Evolutionary conservation across 2,888 invertebrate genomes (phyloP).

Genomic region (Lasioglossum oenotherae): DNA sequence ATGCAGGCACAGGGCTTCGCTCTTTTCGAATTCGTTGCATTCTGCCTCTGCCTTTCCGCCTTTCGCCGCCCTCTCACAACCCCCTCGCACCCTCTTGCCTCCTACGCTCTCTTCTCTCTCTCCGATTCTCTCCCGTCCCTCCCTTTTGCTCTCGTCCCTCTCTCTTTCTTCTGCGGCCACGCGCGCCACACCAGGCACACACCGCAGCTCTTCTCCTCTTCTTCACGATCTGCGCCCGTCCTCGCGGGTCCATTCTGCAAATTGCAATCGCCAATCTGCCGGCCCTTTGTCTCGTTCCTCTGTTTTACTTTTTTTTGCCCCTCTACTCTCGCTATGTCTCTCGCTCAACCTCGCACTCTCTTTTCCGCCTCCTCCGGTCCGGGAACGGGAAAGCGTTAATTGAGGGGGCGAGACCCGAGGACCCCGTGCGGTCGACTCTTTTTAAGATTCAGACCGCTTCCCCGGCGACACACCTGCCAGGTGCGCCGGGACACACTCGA

Average conservation of each 20-base stretch:
- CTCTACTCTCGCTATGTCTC: neutral
- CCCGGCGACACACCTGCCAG: neutral
- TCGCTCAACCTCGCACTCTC: neutral
- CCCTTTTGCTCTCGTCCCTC: constrained; percentile 48
- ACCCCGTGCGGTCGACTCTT: constrained; percentile 27
- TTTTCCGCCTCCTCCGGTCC: constrained; percentile 6
- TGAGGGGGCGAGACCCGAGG: constrained; percentile 33
- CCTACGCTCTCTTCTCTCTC: constrained; percentile 50
- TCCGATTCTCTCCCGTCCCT: constrained; percentile 54
- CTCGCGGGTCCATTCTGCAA: constrained; percentile 73
- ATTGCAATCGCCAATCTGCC: constrained; percentile 77
- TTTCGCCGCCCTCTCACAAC: constrained; percentile 43
- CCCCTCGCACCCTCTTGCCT: constrained; percentile 35
- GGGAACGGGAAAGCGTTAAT: constrained; percentile 50
- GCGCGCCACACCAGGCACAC: constrained; percentile 8
- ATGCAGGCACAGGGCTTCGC: constrained; percentile 81
- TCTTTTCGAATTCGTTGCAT: constrained; percentile 84
- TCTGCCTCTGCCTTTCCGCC: constrained; percentile 75
- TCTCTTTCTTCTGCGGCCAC: constrained; percentile 33
- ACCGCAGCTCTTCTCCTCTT: constrained; percentile 38
- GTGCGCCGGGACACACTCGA: neutral
- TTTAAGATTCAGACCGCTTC: constrained; percentile 15
- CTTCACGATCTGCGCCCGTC: constrained; percentile 46
- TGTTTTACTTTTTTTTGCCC: constrained; percentile 8
- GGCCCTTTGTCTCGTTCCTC: constrained; percentile 54